Percentiles rank a stretch among this genome's conserved stretches.
Conservation (phyloP, 2,888 invertebrate genomes). For the Elmis aenea region DNA sequence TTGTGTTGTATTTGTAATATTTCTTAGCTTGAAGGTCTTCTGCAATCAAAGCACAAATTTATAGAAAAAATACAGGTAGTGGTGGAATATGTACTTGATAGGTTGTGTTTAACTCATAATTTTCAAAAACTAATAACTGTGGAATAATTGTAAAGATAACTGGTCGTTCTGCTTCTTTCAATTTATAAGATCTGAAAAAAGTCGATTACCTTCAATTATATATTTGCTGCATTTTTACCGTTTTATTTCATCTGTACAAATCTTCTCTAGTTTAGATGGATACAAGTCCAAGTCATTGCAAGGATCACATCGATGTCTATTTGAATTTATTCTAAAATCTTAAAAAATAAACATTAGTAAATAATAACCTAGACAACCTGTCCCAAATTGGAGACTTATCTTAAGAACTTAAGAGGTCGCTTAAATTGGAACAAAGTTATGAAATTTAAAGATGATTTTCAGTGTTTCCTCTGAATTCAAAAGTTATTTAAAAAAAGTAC, state of each 20-base stretch:
- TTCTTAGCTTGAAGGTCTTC: constrained; percentile 31
- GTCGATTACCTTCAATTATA: constrained; percentile 13
- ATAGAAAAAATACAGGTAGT: constrained; percentile 29
- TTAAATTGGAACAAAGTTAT: no score
- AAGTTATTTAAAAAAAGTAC: no score
- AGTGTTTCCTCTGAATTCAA: no score
- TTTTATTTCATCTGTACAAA: constrained; percentile 4
- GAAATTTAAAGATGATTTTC: no score
- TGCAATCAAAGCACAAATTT: constrained; percentile 14
- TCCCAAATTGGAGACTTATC: no score
- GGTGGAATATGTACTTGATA: constrained; percentile 36
- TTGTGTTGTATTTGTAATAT: constrained; percentile 32
- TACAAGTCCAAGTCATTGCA: constrained; percentile 6
- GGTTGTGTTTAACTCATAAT: constrained; percentile 36
- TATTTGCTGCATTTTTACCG: neutral
- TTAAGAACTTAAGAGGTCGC: no score
- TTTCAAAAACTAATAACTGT: no score
- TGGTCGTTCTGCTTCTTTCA: no score
- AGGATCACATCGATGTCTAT: constrained; percentile 13
- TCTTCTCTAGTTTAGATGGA: constrained; percentile 13
- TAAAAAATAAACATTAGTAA: constrained; percentile 17
- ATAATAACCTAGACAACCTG: no score
- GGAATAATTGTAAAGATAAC: no score
- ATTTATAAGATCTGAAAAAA: no score
- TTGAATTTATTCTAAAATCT: constrained; percentile 30